Evolutionary conservation across 2,888 invertebrate species (phyloP), one percentile per base, ranked within the genome.

Genomic region (Andrena hattorfiana): DNA sequence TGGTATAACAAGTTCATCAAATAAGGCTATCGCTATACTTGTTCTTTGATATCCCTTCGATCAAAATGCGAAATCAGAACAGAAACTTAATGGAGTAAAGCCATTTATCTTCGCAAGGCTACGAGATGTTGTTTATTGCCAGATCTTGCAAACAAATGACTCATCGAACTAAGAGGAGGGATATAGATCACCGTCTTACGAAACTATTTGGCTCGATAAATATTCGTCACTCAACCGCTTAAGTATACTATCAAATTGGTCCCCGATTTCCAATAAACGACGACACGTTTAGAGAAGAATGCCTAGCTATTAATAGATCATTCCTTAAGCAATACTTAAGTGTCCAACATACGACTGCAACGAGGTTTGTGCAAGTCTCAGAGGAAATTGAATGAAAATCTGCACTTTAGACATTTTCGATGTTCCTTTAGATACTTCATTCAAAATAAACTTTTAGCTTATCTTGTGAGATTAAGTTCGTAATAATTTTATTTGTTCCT

Each of bases 151-250:
- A 72, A 77, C 66, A 62, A 60, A 35, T 60, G 80, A 74, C 64
- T 79, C 78, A 70, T 60, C 74, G 69, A 75, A 63, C 32, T 49
- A 32, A 70, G 70, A 49, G 30, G 35, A 42, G 4, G 48, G 48
- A 71, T 70, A 62, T 66, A 35, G 64, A 48, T 79, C 51, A 20
- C 49, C n/a, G 16, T 35, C 51, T 82, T 79, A 49, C 74, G 70
- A 75, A 82, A 80, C 68, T 23, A 63, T 68, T 79, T 79, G 79
- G 68, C 73, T 73, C 73, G 68, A 69, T 66, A 63, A 63, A 23
- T 63, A 74, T 66, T 66, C 48, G 69, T 74, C 69, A 74, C 64
- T 60, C 26, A 26, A 28, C 28, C 48, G 26, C 42, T 70, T 63
- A 54, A 48, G 48, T 62, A 3, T n/a, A 35, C 51, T 32, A 70